These are phyloP conservation scores for Caenorhabditis macrosperma DNA, from an alignment of 2,888 invertebrate genomes.

Conservation along the genomic window DNA sequence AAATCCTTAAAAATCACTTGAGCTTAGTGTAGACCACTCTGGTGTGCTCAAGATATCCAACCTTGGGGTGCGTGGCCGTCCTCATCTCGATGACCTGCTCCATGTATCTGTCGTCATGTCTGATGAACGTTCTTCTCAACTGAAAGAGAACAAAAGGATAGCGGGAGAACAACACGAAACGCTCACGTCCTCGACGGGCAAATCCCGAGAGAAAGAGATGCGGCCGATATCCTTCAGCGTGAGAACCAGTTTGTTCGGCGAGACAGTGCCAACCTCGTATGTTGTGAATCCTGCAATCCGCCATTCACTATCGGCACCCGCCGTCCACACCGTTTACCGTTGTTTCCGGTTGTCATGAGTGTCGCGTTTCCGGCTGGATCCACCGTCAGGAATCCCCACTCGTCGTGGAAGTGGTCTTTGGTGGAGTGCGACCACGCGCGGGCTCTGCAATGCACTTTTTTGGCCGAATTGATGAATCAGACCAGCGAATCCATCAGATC, in stretches of 20 bases:
- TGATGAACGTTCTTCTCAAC: conserved; percentile 79
- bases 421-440: conserved; percentile 81
- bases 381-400: conserved; percentile 80
- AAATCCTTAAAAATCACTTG: conserved; percentile 44
- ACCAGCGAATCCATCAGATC: too few relatives aligned
- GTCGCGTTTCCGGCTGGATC: conserved; percentile 79
- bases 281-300: conserved; percentile 79
- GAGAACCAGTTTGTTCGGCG: conserved; percentile 76
- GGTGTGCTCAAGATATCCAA: conserved; percentile 80
- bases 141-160: conserved; percentile 58
- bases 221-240: conserved; percentile 80
- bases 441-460: conserved; percentile 71
- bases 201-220: conserved; percentile 80
- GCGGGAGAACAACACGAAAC: background rate
- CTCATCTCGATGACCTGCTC: conserved; percentile 80
- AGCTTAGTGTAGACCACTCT: conserved; percentile 79
- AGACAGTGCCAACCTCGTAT: conserved; percentile 80
- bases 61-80: conserved; percentile 80
- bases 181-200: conserved; percentile 80
- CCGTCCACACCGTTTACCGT: too few relatives aligned
- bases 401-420: conserved; percentile 81
- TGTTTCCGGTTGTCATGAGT: conserved; percentile 80
- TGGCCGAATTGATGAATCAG: too few relatives aligned
- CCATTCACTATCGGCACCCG: too few relatives aligned
- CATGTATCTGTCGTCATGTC: conserved; percentile 80